phyloP scores from a whole-genome alignment of 2,888 invertebrate genomes.

The Odiellus spinosus region DNA sequence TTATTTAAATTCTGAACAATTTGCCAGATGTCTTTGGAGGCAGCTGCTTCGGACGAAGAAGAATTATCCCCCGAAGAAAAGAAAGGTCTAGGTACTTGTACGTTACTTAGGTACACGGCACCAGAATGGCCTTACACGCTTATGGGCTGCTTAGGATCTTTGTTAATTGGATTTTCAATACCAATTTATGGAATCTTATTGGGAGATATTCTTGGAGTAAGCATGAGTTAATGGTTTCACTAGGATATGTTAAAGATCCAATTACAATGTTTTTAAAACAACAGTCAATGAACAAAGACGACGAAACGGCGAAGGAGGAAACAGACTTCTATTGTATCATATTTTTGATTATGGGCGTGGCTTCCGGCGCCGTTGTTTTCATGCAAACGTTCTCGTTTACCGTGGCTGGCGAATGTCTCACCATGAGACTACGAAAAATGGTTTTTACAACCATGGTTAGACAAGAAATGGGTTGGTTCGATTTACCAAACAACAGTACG shows the following conservation, averaged over 20 bases:
- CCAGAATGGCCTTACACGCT: constrained; percentile 50
- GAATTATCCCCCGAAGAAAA: too few relatives aligned
- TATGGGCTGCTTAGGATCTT: constrained; percentile 43
- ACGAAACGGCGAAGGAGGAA: constrained; percentile 34
- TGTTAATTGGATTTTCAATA: constrained; percentile 52
- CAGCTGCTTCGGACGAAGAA: too few relatives aligned
- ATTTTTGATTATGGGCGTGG: constrained; percentile 49
- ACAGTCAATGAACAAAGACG: too few relatives aligned
- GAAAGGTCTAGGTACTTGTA: too few relatives aligned
- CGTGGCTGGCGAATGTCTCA: constrained; percentile 16
- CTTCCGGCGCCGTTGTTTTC: constrained; percentile 49
- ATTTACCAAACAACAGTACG: constrained; percentile 47
- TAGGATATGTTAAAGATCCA: too few relatives aligned
- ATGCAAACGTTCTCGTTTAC: constrained; percentile 14
- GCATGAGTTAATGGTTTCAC: too few relatives aligned
- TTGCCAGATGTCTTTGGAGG: too few relatives aligned
- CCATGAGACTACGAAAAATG: constrained; percentile 12
- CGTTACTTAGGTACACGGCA: constrained; percentile 36
- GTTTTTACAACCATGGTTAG: constrained; percentile 14
- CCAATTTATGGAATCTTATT: constrained; percentile 55
- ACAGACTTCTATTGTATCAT: constrained; percentile 46
- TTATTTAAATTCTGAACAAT: too few relatives aligned
- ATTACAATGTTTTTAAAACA: too few relatives aligned
- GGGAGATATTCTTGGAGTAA: constrained; percentile 47
- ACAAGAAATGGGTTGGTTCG: constrained; percentile 48